A percentile compares a stretch with the other conserved stretches of the same genome.
phyloP scores from a whole-genome alignment of 2,113 vertebrate genomes.

The Catharus bicknelli region DNA sequence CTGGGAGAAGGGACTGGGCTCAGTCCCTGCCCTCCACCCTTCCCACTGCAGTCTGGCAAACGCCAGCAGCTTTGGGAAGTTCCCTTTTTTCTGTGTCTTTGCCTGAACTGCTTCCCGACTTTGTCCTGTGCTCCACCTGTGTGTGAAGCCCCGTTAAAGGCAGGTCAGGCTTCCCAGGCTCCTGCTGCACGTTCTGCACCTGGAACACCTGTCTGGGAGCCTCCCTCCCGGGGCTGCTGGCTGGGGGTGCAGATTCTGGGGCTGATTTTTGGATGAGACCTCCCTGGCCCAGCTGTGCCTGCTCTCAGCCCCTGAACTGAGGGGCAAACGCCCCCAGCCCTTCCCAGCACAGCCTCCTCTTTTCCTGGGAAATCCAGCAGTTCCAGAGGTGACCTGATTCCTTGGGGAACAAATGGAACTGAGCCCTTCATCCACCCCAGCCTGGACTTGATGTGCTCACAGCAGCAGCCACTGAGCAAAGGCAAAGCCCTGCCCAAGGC shows the following conservation, averaged over 20 bases:
- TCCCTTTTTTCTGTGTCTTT: not conserved
- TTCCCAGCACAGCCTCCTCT: not conserved
- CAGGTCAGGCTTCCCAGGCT: not conserved
- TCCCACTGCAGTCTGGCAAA: not conserved
- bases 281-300: accelerated
- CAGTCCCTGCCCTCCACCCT: not conserved
- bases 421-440: not conserved
- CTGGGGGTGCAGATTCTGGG: not conserved
- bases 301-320: accelerated
- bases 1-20: not conserved
- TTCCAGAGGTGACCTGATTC: not conserved
- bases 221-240: not conserved
- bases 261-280: not conserved
- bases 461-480: accelerated
- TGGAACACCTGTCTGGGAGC: not conserved
- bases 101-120: not conserved
- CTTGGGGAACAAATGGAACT: not conserved
- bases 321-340: accelerated
- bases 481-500: not conserved
- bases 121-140: not conserved
- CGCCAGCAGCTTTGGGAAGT: not conserved
- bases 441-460: not conserved
- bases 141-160: not conserved
- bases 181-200: accelerated
- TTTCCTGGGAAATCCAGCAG: not conserved